Evolutionary conservation across 2,888 invertebrate species (phyloP), one percentile per base, ranked within the genome.

Genomic region (Acutogordius australiensis): DNA sequence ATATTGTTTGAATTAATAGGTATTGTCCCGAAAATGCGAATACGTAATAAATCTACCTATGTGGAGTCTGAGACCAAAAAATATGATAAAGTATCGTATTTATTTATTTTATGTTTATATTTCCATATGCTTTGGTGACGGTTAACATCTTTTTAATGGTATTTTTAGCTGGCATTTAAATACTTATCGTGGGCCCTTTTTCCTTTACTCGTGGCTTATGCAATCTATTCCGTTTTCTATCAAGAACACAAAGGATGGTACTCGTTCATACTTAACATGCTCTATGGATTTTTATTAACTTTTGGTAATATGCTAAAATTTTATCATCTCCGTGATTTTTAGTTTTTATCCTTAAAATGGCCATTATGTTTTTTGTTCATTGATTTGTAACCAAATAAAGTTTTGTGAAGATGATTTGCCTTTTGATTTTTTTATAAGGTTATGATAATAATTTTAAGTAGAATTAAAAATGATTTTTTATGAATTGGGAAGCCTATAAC

Each of bases 161-260:
- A 51, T 51, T 8, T 65, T 68, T 80, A 81, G 71, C 73, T 94
- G 68, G 97, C 97, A 27, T 97, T 94, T 75, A 72, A 72, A 63
- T 99, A 99, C 72, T 76, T 99, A 61, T 87, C 91, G 21, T 90
- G 91, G 88, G 79, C 80, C 1, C 79, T 94, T 65, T 97, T 86
- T 71, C 97, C 97, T 0, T 77, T 97, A 57, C 75, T 97, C 51
- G 77, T 80, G 56, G 82, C 84, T n/a, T 97, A 97, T 72, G 84
- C 86, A 21, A 76, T 86, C 45, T 97, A 99, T 71, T 91, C 94
- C 0, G 73, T 97, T 51, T 72, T 91, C 61, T 97, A 97, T 72
- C 78, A 82, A 65, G 94, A 97, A 70, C 94, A 99, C 72, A 88
- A 84, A 70, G 90, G 97, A 65, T 99, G 94, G 94, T 99, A 99